A percentile compares a stretch with the other conserved stretches of the same genome.
These are phyloP conservation scores for Chaetodon trifasciatus DNA, from an alignment of 2,797 vertebrate species.

Conservation along the genomic window DNA sequence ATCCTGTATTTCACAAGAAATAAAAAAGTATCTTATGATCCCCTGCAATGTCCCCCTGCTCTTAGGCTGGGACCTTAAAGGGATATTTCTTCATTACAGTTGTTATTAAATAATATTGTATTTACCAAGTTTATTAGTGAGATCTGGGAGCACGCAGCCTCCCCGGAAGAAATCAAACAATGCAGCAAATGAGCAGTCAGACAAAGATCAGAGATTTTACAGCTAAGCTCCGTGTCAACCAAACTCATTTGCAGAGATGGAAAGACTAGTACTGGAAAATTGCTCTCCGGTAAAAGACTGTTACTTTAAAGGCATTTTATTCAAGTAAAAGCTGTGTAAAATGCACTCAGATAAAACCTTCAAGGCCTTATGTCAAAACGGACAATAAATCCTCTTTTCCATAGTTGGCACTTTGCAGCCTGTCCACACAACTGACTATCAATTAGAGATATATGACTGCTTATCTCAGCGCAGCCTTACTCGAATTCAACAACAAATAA, in stretches of 20 bases:
- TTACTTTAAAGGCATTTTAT: neutral
- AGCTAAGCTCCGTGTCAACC: no score
- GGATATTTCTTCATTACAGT: no score
- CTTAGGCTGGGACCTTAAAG: neutral
- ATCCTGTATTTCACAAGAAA: neutral
- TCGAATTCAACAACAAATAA: neutral
- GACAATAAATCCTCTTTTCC: no score
- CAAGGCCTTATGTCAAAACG: no score
- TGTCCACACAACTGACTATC: neutral
- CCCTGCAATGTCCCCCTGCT: no score
- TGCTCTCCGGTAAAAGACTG: neutral
- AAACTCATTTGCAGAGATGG: neutral
- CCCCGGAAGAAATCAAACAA: no score
- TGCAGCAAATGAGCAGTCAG: neutral
- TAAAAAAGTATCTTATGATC: neutral
- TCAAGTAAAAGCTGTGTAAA: neutral
- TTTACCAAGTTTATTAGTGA: neutral
- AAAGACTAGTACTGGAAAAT: no score
- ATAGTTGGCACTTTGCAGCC: neutral
- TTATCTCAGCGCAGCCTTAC: neutral
- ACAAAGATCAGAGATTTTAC: no score
- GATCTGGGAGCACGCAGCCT: neutral
- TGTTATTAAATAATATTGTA: neutral
- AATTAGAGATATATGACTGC: neutral
- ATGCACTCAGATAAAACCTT: no score